phyloP scores from a whole-genome alignment of 1,140 invertebrate species.

The Drosophila equinoxialis region DNA sequence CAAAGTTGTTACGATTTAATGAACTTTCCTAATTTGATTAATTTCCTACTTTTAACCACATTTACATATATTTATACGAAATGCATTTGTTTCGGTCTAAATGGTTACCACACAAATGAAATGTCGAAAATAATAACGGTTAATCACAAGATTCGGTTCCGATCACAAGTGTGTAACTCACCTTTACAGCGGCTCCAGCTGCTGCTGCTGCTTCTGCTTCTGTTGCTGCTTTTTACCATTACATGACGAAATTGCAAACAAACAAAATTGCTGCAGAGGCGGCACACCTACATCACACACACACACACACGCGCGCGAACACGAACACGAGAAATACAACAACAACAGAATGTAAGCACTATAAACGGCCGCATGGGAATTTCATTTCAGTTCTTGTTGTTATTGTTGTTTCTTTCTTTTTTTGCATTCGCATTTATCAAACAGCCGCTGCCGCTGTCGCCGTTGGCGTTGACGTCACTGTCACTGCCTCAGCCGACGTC shows the following conservation, averaged over 20 bases:
- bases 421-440: conserved; percentile 62
- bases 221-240: conserved; percentile 3
- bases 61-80: too few species aligned
- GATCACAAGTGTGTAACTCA: conserved; percentile 6
- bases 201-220: not conserved
- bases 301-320: conserved; percentile 4
- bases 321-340: conserved; percentile 44
- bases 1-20: too few species aligned
- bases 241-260: conserved; percentile 14
- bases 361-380: conserved; percentile 75
- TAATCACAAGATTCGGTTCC: not conserved
- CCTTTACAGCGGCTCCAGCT: conserved; percentile 9
- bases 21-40: too few species aligned
- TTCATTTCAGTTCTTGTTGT: conserved; percentile 31
- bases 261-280: conserved; percentile 13
- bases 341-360: conserved; percentile 50
- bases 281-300: conserved; percentile 8
- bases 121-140: not conserved
- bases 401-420: conserved; percentile 4
- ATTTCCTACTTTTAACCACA: too few species aligned
- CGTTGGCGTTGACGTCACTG: conserved; percentile 53
- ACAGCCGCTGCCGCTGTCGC: conserved; percentile 28
- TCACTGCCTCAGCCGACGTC: conserved; percentile 22
- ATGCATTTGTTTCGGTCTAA: too few species aligned
- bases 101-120: not conserved